Percentiles rank a stretch among this genome's conserved stretches.
phyloP scores from a whole-genome alignment of 1,140 invertebrate species.

The Drosophila rufa region DNA sequence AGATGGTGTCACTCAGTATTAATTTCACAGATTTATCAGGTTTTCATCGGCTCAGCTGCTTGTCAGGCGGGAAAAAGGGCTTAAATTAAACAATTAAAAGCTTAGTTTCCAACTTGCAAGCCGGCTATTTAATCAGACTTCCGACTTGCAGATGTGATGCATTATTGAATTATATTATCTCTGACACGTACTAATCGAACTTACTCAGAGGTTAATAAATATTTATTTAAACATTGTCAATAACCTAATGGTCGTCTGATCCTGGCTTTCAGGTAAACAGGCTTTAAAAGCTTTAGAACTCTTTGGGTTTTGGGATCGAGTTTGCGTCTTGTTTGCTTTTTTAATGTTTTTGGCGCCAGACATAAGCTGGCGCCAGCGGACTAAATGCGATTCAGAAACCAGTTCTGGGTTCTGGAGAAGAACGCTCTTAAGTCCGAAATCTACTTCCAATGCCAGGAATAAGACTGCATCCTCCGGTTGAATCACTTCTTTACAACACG shows the following conservation, averaged over 20 bases:
- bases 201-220: not conserved
- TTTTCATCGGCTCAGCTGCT: conserved; percentile 1
- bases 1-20: conserved; percentile 43
- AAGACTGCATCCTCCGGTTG: not conserved
- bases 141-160: conserved; percentile 11
- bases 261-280: not conserved
- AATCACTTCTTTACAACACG: conserved; percentile 5
- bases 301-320: not conserved
- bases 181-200: not conserved
- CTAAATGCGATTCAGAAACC: conserved; percentile 12
- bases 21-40: conserved; percentile 48
- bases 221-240: conserved; percentile 1
- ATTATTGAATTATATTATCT: not conserved
- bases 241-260: not conserved
- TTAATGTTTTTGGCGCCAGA: conserved; percentile 59
- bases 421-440: not conserved
- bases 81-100: conserved; percentile 37
- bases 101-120: conserved; percentile 17
- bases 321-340: conserved; percentile 43
- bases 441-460: not conserved
- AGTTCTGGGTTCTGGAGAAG: conserved; percentile 24
- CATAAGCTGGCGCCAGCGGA: conserved; percentile 13
- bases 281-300: conserved; percentile 18
- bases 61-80: not conserved
- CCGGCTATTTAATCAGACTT: conserved; percentile 41